Evolutionary conservation across 2,888 invertebrate genomes (phyloP), one percentile per base, ranked within the genome.

Genomic region (Cephus nigrinus): DNA sequence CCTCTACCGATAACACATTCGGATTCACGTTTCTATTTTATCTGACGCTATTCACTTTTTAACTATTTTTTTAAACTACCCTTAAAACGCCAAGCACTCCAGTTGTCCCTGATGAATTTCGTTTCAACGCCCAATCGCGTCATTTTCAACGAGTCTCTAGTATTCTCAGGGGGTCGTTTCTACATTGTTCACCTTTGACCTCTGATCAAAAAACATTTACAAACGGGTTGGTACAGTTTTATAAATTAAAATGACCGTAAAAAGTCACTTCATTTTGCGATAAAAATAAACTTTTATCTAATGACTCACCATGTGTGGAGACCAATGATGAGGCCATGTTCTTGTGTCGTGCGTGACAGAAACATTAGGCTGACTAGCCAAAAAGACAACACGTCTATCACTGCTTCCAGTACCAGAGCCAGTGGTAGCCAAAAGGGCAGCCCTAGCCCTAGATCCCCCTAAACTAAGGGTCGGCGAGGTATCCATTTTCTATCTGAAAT

Each of bases 311-410:
- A 89, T 85, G 76, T 90, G 89, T 30, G 91, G 91, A 30, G 91
- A 90, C 91, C 91, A 91, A 77, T 91, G 88, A 84, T 91, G 91
- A 69, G 91, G 91, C 91, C 91, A 91, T 75, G 91, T 91, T 78
- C 89, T 88, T 30, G 89, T 90, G 81, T 91, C 91, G 80, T 89
- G 88, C 77, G 83, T 85, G 68, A 79, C 83, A 33, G 80, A 76
- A 68, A 81, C 79, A 69, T 80, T 81, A 76, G 84, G 83, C 82
- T 88, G 88, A 80, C 90, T 90, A 11, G 90, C 90, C 80, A 90
- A 87, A 84, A 91, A 91, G 80, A 91, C 91, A 80, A 91, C 91
- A 32, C 91, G 90, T 78, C 91, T 88, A 79, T 91, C 91, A 80
- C 86, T 84, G 80, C 86, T 89, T 82, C 90, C 89, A 79, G 88